These are phyloP conservation scores for Laticauda colubrina DNA, from an alignment of 2,113 vertebrate species.

Conservation along the genomic window DNA sequence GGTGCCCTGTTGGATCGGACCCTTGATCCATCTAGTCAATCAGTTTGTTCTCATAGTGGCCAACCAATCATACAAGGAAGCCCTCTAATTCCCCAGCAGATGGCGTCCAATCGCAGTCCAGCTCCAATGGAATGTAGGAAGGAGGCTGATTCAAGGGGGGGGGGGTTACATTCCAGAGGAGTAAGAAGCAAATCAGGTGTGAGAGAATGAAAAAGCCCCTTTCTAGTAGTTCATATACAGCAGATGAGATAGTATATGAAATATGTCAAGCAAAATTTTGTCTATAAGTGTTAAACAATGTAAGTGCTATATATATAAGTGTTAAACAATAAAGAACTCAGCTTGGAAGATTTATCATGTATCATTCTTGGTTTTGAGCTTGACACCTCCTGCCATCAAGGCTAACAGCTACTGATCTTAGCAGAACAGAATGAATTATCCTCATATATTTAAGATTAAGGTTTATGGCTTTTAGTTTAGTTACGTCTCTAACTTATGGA, in stretches of 20 bases:
- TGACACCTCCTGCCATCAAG: not conserved
- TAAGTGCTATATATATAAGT: not conserved
- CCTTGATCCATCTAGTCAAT: not conserved
- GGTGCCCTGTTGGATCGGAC: not conserved
- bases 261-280: not conserved
- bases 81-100: not conserved
- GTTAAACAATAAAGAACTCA: not conserved
- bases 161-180: not conserved
- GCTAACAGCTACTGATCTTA: not conserved
- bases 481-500: not conserved
- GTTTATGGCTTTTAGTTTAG: not conserved
- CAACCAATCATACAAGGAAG: not conserved
- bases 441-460: not conserved
- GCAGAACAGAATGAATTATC: not conserved
- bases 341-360: not conserved
- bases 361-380: not conserved
- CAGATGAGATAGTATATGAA: not conserved
- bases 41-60: not conserved
- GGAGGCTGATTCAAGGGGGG: not conserved
- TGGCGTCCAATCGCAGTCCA: not conserved
- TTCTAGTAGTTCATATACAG: not conserved
- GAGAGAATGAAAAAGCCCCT: not conserved
- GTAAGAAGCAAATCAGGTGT: not conserved
- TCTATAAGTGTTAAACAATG: not conserved
- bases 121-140: not conserved